Conservation (phyloP, 2,888 invertebrate species). For the Yponomeuta evonymella region DNA sequence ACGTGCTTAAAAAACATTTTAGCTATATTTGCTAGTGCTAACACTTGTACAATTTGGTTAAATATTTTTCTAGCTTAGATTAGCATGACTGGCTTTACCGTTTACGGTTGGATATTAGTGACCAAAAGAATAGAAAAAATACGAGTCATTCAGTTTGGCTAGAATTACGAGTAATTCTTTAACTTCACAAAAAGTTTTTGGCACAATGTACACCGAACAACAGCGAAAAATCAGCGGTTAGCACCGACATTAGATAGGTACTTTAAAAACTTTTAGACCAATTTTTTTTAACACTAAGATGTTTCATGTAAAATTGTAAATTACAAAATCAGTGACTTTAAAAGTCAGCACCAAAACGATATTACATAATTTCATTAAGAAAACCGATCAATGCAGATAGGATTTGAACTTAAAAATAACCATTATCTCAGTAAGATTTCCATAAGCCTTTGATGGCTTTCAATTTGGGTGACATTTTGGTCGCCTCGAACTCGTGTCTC, state of each 20-base stretch:
- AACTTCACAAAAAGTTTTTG: neutral
- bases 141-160: too few relatives aligned
- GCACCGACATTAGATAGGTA: conserved; percentile 53
- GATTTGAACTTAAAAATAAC: neutral
- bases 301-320: conserved; percentile 24
- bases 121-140: too few relatives aligned
- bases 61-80: neutral
- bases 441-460: conserved; percentile 70
- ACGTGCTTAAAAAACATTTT: neutral
- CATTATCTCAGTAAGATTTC: conserved; percentile 58
- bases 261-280: conserved; percentile 41
- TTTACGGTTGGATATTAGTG: too few relatives aligned
- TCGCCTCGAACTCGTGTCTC: conserved; percentile 66
- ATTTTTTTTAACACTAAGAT: conserved; percentile 31
- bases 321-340: neutral
- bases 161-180: too few relatives aligned
- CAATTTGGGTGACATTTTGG: conserved; percentile 64
- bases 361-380: neutral
- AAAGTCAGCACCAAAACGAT: conserved; percentile 17
- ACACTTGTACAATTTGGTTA: neutral
- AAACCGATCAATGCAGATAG: conserved; percentile 20
- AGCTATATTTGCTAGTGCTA: neutral
- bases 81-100: too few relatives aligned
- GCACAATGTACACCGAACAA: neutral
- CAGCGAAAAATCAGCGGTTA: conserved; percentile 28